A percentile compares a stretch with the other conserved stretches of the same genome.
phyloP scores from a whole-genome alignment of 1,140 invertebrate species.

The Tetragonula clypearis region DNA sequence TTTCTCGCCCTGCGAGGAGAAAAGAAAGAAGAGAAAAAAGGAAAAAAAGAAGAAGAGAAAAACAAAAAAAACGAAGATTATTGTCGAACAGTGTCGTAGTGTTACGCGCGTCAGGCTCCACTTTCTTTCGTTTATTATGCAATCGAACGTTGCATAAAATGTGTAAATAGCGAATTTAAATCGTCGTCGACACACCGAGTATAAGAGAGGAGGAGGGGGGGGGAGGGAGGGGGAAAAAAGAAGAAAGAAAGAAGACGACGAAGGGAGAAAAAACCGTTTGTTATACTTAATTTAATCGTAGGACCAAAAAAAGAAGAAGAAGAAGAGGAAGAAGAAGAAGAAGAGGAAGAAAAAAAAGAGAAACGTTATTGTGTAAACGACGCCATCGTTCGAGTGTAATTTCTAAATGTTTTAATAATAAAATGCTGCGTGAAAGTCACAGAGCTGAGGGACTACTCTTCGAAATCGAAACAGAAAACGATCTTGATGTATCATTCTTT shows the following conservation, averaged over 20 bases:
- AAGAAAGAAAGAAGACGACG: neutral
- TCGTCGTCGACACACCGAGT: conserved; percentile 55
- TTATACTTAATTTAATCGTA: conserved; percentile 75
- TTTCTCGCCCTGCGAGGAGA: neutral
- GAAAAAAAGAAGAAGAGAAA: neutral
- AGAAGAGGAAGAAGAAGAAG: conserved; percentile 48
- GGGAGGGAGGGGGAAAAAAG: neutral
- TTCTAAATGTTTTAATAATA: conserved; percentile 78
- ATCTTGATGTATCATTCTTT: neutral
- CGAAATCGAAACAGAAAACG: neutral
- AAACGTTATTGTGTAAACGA: conserved; percentile 64
- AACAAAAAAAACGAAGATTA: neutral
- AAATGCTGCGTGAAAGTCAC: conserved; percentile 57
- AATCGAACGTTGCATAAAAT: conserved; percentile 51
- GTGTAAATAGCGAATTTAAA: conserved; percentile 61
- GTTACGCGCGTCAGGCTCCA: conserved; percentile 36
- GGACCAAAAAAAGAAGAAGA: conserved; percentile 65
- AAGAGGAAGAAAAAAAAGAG: conserved; percentile 46
- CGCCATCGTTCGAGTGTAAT: conserved; percentile 73
- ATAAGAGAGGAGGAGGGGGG: neutral
- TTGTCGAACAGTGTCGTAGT: conserved; percentile 48
- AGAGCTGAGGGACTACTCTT: neutral
- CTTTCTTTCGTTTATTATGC: conserved; percentile 28
- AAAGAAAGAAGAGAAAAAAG: neutral
- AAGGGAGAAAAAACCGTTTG: conserved; percentile 52